Evolutionary conservation across 2,113 vertebrate species (phyloP).

Genomic region (Tiliqua scincoides): DNA sequence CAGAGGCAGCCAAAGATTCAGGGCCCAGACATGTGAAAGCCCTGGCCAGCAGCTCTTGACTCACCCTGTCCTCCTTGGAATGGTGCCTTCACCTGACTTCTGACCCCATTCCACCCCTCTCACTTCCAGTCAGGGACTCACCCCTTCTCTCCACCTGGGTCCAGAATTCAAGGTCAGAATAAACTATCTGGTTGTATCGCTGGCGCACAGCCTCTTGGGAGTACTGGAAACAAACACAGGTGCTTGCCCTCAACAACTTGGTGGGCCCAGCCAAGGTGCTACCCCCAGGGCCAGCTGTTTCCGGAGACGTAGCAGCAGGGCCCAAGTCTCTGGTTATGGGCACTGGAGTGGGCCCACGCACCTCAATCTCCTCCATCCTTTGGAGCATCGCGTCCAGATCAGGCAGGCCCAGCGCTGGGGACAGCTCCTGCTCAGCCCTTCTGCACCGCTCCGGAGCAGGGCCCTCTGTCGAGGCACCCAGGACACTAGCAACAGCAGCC

Average conservation of each 20-base stretch:
- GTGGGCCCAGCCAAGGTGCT: too few species aligned
- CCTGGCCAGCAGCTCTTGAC: too few species aligned
- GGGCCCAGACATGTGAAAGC: too few species aligned
- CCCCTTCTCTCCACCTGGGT: conserved; percentile 69
- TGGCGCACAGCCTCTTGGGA: conserved; percentile 88
- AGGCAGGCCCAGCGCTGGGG: conserved; percentile 57
- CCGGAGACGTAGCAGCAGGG: background rate
- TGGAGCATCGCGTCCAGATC: conserved; percentile 88
- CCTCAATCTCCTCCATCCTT: conserved; percentile 97
- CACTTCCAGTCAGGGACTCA: conserved; percentile 51
- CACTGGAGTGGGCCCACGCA: conserved; percentile 60
- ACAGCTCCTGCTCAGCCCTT: conserved; percentile 45
- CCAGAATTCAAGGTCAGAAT: conserved; percentile 81
- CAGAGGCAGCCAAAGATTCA: too few species aligned
- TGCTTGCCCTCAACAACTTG: too few species aligned
- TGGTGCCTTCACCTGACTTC: too few species aligned
- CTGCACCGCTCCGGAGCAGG: conserved; percentile 56
- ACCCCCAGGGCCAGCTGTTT: too few species aligned
- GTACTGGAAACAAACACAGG: conserved; percentile 74
- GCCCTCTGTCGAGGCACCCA: conserved; percentile 76
- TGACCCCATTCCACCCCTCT: too few species aligned
- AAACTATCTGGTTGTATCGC: conserved; percentile 82
- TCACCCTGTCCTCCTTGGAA: too few species aligned
- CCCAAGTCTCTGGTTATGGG: background rate
- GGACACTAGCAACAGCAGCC: conserved; percentile 66